Base-by-base conservation (phyloP, 2,797 vertebrate genomes). In the Avahi laniger region DNA sequence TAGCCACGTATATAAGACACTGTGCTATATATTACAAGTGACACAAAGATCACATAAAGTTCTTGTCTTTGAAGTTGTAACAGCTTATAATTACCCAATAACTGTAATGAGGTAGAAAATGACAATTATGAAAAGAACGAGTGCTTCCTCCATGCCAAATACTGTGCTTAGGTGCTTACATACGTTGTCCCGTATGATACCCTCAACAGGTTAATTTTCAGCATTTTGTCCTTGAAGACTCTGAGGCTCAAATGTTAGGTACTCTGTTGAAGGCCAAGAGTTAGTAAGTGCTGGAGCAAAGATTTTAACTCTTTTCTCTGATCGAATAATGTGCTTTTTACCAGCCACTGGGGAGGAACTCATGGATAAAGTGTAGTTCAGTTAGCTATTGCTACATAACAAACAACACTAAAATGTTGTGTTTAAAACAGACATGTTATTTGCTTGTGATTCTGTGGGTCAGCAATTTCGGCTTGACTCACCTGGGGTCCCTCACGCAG, bases 21-120 rank as follows among this genome's bases (percentile, higher is more conserved):
- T 79, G 12, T 35, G 3, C 38, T 79, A 26, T 78, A 26, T 41
- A 57, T 78, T 70, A 43, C n/a, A 41, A 73, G 28, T 73, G 52
- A 95, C 83, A 13, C 30, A n/a, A 79, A 33, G 61, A 63, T 95
- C 83, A 69, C 24, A 18, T 75, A 24, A 89, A 30, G 13, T 81
- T 87, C 75, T 90, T 83, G 3, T 50, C 57, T 38, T 95, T 89
- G 87, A 93, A 73, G 12, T 35, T 89, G 35, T 89, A 87, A 72
- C 13, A 88, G 30, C 20, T 41, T 54, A 65, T 79, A 70, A 72
- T 89, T 88, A 73, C 59, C 73, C 50, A 91, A 22, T 63, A 72
- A 63, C 24, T 52, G 11, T 61, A 89, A 65, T 50, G 48, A 95
- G 2, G 35, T 84, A 18, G 67, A 22, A 75, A 76, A 57, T 88